Evolutionary conservation across 2,797 vertebrate genomes (phyloP), one percentile per base, ranked within the genome.

Genomic region (Triplophysa yarkandensis): DNA sequence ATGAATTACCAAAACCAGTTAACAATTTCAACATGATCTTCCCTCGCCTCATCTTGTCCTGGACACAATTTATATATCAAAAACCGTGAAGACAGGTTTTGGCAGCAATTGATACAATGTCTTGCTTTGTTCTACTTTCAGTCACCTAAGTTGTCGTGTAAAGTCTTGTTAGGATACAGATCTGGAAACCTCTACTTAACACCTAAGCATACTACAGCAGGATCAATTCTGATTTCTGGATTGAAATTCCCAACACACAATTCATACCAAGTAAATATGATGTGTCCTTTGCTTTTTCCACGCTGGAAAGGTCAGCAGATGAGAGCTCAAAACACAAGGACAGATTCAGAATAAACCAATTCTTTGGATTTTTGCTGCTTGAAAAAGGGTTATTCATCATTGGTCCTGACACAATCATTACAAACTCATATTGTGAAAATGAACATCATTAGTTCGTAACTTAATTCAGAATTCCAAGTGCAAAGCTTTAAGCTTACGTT

Each of bases 211-310:
- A 32, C n/a, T 0, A 25, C 9, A 57, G 7, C 4, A 39, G 6
- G 39, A 14, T 55, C 25, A 46, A 58, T 61, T 30, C 41, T 68
- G 30, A 67, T 48, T 74, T 60, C 74, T 6, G 34, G 65, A 83
- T 85, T 78, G 78, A 83, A 85, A 79, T 77, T 79, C 39, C 55
- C 25, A 62, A 28, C 83, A 83, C 78, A 81, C 4, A 82, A 90
- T 89, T 86, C 84, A 90, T 89, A 88, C 81, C 85, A 82, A 89
- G 88, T 87, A 87, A 76, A 83, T 69, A 78, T 78, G 85, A 82
- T 10, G 36, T 85, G 86, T 81, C 86, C 88, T 90, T 90, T 89
- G 79, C 86, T 79, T 85, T 78, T 68, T 65, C 10, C 62, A 58
- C 55, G 34, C n/a, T 80, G 54, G 83, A 88, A 87, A 88, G 85